Evolutionary conservation across 2,113 vertebrate genomes (phyloP).

Genomic region (Rousettus leschenaultii): DNA sequence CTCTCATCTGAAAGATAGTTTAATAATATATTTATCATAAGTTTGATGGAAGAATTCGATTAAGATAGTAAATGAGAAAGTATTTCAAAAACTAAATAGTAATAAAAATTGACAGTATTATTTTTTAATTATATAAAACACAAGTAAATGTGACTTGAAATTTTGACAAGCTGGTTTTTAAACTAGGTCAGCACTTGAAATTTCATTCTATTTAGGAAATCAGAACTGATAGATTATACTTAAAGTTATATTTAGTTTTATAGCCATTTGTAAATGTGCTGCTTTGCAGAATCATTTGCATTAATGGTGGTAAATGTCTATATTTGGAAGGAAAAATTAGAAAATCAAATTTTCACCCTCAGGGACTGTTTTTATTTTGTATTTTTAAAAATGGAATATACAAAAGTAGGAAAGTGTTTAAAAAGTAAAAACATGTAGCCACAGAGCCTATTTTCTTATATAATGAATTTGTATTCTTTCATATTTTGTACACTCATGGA

Average conservation of each 20-base stretch:
- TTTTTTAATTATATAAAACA: conserved; percentile 24
- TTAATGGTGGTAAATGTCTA: conserved; percentile 20
- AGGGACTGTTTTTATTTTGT: conserved; percentile 42
- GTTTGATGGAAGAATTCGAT: neutral
- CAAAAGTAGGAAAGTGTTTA: neutral
- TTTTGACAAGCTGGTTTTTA: conserved; percentile 52
- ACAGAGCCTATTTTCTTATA: neutral
- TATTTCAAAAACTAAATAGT: conserved; percentile 15
- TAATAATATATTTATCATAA: neutral
- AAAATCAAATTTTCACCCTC: conserved; percentile 35
- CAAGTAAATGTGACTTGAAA: conserved; percentile 43
- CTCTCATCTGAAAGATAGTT: neutral
- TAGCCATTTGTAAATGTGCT: neutral
- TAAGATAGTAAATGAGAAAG: neutral
- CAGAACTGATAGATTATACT: conserved; percentile 24
- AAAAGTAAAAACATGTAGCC: neutral
- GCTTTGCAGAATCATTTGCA: conserved; percentile 39
- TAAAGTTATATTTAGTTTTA: conserved; percentile 49
- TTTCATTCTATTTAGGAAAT: conserved; percentile 44
- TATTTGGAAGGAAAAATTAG: conserved; percentile 63
- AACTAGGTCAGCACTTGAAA: conserved; percentile 65
- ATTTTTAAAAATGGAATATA: conserved; percentile 9
- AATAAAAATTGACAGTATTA: neutral
- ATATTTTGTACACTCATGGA: conserved; percentile 7
- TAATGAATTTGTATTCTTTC: neutral